phyloP scores from a whole-genome alignment of 2,797 vertebrate species.

The Phaenicophaeus curvirostris region DNA sequence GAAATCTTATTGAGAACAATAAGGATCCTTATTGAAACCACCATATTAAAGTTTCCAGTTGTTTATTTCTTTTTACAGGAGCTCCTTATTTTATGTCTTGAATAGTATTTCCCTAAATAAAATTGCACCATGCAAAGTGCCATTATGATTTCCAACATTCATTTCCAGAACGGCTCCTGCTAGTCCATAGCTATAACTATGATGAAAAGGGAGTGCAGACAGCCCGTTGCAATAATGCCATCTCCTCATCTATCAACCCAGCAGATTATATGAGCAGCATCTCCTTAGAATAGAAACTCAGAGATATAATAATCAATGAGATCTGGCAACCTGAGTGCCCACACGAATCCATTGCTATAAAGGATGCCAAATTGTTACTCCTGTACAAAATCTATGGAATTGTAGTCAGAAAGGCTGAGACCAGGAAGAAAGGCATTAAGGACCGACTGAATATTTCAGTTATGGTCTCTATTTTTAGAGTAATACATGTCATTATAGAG shows the following conservation, averaged over 20 bases:
- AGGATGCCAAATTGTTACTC: not conserved
- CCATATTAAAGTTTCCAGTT: slow-evolving; percentile 36
- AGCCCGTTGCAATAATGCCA: slow-evolving; percentile 60
- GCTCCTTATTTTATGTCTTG: slow-evolving; percentile 63
- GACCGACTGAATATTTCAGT: not conserved
- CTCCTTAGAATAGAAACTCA: slow-evolving; percentile 56
- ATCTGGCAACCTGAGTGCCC: not conserved
- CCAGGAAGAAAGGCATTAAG: not conserved
- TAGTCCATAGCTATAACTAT: slow-evolving; percentile 72
- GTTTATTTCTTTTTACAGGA: slow-evolving; percentile 52
- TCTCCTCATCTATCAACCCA: slow-evolving; percentile 73
- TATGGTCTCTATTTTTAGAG: not conserved
- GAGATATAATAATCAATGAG: slow-evolving; percentile 19
- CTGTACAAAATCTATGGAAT: not conserved
- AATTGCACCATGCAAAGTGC: slow-evolving; percentile 50
- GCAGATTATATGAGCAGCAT: slow-evolving; percentile 50
- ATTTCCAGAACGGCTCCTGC: slow-evolving; percentile 76
- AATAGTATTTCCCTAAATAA: slow-evolving; percentile 76
- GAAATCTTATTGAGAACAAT: slow-evolving; percentile 30
- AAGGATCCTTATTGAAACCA: not conserved
- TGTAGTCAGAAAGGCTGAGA: not conserved
- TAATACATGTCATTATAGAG: not conserved
- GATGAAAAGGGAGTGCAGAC: slow-evolving; percentile 69
- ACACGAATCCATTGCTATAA: not conserved
- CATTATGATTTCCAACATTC: slow-evolving; percentile 77